A percentile compares a stretch with the other conserved stretches of the same genome.
Evolutionary conservation across 2,113 vertebrate genomes (phyloP).

Genomic region (Pseudolaguvia tuberculata): DNA sequence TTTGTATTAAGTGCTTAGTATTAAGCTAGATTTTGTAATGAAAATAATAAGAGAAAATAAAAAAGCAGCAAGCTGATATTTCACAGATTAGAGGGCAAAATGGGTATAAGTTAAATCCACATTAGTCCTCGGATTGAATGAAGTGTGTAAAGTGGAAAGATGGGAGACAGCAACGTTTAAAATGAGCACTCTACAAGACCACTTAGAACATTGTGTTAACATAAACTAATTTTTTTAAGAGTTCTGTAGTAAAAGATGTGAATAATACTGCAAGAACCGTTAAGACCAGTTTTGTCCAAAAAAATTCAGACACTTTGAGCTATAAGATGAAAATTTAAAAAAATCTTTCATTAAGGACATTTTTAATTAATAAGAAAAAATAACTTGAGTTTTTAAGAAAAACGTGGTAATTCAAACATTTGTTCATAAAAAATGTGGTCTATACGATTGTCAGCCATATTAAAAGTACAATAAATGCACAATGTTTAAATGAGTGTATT

Average conservation of each 20-base stretch:
- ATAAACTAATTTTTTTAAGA: constrained; percentile 7
- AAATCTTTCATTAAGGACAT: neutral
- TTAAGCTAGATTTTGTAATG: constrained; percentile 12
- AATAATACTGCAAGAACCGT: constrained; percentile 30
- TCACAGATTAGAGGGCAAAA: constrained; percentile 10
- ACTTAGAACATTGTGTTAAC: constrained; percentile 2
- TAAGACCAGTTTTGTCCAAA: neutral
- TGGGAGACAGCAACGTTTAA: constrained; percentile 46
- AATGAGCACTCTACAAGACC: constrained; percentile 33
- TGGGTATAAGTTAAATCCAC: neutral
- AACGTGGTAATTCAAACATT: constrained; percentile 37
- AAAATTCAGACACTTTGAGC: constrained; percentile 5
- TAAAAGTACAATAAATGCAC: constrained; percentile 9
- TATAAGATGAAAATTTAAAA: neutral
- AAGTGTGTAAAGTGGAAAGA: constrained; percentile 36
- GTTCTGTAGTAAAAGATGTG: neutral
- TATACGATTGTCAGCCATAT: constrained; percentile 3
- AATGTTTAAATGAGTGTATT: constrained; percentile 24
- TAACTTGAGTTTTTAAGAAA: neutral
- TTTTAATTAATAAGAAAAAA: neutral
- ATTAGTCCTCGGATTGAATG: constrained; percentile 10
- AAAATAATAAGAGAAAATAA: constrained; percentile 13
- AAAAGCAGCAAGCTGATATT: constrained; percentile 28
- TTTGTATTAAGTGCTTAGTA: constrained; percentile 29
- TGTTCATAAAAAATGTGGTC: constrained; percentile 8